Evolutionary conservation across 2,113 vertebrate genomes (phyloP).

Genomic region (Puntigrus tetrazona): DNA sequence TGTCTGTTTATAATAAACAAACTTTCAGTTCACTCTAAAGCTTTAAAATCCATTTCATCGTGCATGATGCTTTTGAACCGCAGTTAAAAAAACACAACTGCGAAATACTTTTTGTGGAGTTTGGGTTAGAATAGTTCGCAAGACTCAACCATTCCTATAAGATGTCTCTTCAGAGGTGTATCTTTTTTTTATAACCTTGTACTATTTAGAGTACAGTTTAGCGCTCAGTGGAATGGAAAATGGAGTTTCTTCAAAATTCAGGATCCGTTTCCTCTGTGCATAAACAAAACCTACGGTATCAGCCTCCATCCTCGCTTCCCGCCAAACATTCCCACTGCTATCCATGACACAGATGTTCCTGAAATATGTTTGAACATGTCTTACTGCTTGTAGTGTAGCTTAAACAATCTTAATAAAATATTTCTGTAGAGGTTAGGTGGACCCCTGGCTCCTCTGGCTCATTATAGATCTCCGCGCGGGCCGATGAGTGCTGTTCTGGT

Average conservation of each 20-base stretch:
- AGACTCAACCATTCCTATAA: background rate
- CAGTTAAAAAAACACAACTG: background rate
- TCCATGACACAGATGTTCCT: conserved; percentile 66
- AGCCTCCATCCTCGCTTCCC: background rate
- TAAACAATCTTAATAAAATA: conserved; percentile 79
- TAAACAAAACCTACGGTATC: background rate
- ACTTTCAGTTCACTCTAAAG: too few species aligned
- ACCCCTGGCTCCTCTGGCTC: conserved; percentile 68
- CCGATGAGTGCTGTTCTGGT: conserved; percentile 73
- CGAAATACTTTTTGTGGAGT: background rate
- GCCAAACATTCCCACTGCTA: conserved; percentile 45
- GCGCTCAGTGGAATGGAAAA: background rate
- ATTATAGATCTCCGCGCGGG: conserved; percentile 75
- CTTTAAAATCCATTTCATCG: background rate
- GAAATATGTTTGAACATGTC: conserved; percentile 63
- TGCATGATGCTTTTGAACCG: background rate
- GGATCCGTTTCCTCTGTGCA: background rate
- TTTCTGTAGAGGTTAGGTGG: conserved; percentile 69
- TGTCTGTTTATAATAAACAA: background rate
- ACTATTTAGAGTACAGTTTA: background rate
- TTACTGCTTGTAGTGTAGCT: conserved; percentile 66
- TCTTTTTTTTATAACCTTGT: background rate
- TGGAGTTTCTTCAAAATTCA: background rate
- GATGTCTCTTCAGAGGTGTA: background rate
- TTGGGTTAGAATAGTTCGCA: background rate